phyloP scores from a whole-genome alignment of 2,888 invertebrate genomes.

The Tetanocera ferruginea region DNA sequence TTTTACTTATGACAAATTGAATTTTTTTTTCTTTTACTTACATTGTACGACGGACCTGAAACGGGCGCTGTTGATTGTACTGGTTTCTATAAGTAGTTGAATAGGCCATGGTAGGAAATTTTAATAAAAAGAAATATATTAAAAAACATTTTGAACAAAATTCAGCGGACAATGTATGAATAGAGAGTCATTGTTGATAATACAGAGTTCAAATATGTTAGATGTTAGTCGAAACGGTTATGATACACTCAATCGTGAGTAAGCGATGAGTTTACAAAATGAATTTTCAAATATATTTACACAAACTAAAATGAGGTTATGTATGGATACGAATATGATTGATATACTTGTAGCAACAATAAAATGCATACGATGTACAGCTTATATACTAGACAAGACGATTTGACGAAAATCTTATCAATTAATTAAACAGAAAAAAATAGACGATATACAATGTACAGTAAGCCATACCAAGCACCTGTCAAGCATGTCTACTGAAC shows the following conservation, averaged over 20 bases:
- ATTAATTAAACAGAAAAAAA: neutral
- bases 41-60: slow-evolving; percentile 69
- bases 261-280: neutral
- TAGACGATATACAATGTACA: neutral
- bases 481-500: neutral
- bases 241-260: neutral
- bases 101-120: neutral
- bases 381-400: neutral
- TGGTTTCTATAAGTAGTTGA: slow-evolving; percentile 60
- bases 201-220: neutral
- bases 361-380: neutral
- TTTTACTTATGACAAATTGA: too few relatives aligned
- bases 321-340: neutral
- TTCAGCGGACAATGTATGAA: neutral
- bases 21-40: slow-evolving; percentile 59
- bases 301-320: neutral
- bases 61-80: slow-evolving; percentile 66
- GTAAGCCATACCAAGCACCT: neutral
- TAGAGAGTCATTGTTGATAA: neutral
- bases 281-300: neutral
- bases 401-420: neutral
- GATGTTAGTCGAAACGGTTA: neutral
- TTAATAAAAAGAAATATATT: neutral
- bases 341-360: neutral
- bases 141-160: neutral